Evolutionary conservation across 2,888 invertebrate genomes (phyloP), one percentile per base, ranked within the genome.

Genomic region (Cephalotes varians): DNA sequence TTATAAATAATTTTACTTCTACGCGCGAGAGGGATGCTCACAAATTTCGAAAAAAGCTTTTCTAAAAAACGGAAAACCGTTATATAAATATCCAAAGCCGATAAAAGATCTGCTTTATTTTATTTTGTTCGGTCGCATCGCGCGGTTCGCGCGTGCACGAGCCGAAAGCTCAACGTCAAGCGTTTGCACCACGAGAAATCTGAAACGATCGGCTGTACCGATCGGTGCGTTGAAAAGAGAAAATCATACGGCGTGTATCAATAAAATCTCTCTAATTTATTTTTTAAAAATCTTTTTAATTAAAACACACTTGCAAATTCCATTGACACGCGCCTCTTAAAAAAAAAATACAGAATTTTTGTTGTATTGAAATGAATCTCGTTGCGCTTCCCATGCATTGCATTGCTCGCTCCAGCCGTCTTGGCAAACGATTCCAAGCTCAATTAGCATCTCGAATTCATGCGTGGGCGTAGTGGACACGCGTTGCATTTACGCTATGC

Each of bases 381-480:
- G 37, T 44, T 73, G 21, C 69, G 31, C 34, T 40, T 69, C 37
- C 6, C 7, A 2, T 5, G 37, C 18, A 9, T 21, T 21, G 51
- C 49, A 40, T 76, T 76, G 73, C 85, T 85, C 60, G 64, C 84
- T 86, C 37, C 56, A 58, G 65, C 31, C 44, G 49, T 18, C 69
- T 31, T 15, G n/a, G 65, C 72, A 79, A 86, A 83, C 76, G 79
- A 84, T 90, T 86, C 83, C 83, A 82, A 81, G 15, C 86, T 87
- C 84, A 91, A 88, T 91, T 90, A 87, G 83, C 81, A 77, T 81
- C 56, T 81, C 81, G 79, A 82, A 86, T 85, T 81, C 74, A 84
- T 37, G 81, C 85, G 85, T 86, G 77, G 85, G 85, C 79, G 85
- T 71, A 34, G 34, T 49, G 73, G 67, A 80, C 81, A 85, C 85